Percentiles rank a stretch among this genome's conserved stretches.
These are phyloP conservation scores for Tangachromis dhanisi DNA, from an alignment of 2,113 vertebrate species.

Conservation along the genomic window DNA sequence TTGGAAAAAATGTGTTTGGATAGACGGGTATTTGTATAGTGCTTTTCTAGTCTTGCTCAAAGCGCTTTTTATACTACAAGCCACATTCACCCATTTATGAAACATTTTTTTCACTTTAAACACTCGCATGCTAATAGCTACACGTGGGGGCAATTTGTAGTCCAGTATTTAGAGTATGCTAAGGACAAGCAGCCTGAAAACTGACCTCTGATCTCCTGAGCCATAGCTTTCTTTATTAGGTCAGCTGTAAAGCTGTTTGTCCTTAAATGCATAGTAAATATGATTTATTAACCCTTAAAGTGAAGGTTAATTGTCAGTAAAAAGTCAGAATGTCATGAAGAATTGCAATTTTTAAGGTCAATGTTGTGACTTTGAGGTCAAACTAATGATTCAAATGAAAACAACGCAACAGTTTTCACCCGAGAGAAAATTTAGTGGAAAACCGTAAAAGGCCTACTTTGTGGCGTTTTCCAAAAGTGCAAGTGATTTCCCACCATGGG, in stretches of 20 bases:
- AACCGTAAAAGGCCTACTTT: rapidly evolving
- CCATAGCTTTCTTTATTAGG: background rate
- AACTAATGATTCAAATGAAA: background rate
- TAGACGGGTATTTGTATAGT: background rate
- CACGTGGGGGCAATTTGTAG: background rate
- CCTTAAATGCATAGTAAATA: background rate
- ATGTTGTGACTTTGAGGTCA: background rate
- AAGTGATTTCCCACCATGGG: background rate
- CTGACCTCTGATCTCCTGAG: background rate
- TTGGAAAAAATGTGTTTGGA: background rate
- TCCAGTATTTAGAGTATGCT: background rate
- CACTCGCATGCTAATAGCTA: background rate
- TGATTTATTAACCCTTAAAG: background rate
- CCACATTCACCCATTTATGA: background rate
- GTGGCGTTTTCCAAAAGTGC: rapidly evolving
- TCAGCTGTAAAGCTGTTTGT: background rate
- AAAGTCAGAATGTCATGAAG: background rate
- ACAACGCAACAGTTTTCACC: rapidly evolving
- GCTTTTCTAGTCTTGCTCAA: background rate
- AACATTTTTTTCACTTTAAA: background rate
- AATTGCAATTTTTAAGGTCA: background rate
- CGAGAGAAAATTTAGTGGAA: background rate
- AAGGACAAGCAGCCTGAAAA: background rate
- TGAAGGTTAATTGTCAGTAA: background rate
- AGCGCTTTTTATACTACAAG: background rate